These are phyloP conservation scores for Ochlodes sylvanus DNA, from an alignment of 2,888 invertebrate species.

Conservation along the genomic window DNA sequence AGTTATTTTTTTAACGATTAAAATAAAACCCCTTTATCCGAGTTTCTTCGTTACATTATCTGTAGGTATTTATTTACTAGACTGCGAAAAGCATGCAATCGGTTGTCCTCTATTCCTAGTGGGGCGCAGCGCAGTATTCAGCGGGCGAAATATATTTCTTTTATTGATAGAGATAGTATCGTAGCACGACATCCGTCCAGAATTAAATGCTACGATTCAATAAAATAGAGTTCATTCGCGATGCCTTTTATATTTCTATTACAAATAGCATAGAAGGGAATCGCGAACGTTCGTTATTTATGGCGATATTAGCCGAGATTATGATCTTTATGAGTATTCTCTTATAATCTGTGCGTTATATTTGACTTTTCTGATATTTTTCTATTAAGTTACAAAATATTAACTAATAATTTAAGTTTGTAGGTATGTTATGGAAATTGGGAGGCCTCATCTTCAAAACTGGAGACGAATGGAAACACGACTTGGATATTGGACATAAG, in stretches of 20 bases:
- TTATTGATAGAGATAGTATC: conserved; percentile 66
- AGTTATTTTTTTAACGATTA: too few relatives aligned
- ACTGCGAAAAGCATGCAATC: neutral
- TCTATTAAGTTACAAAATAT: too few relatives aligned
- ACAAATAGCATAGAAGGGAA: conserved; percentile 62
- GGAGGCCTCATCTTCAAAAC: too few relatives aligned
- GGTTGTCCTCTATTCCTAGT: conserved; percentile 3
- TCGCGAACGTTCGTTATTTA: conserved; percentile 68
- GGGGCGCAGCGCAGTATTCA: conserved; percentile 28
- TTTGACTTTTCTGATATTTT: conserved; percentile 7
- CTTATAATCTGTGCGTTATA: conserved; percentile 51
- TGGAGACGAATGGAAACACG: too few relatives aligned
- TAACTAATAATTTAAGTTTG: too few relatives aligned
- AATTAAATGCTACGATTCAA: conserved; percentile 73
- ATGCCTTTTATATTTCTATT: conserved; percentile 77
- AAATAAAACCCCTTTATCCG: too few relatives aligned
- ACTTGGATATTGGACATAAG: too few relatives aligned
- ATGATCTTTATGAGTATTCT: conserved; percentile 68
- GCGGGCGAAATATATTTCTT: conserved; percentile 58
- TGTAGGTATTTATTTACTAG: too few relatives aligned
- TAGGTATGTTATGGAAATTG: too few relatives aligned
- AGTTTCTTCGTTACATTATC: too few relatives aligned
- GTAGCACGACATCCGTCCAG: conserved; percentile 54
- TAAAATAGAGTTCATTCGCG: conserved; percentile 65
- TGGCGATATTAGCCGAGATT: conserved; percentile 65